Conservation (phyloP, 1,140 invertebrate genomes). For the Drepana arcuata region DNA sequence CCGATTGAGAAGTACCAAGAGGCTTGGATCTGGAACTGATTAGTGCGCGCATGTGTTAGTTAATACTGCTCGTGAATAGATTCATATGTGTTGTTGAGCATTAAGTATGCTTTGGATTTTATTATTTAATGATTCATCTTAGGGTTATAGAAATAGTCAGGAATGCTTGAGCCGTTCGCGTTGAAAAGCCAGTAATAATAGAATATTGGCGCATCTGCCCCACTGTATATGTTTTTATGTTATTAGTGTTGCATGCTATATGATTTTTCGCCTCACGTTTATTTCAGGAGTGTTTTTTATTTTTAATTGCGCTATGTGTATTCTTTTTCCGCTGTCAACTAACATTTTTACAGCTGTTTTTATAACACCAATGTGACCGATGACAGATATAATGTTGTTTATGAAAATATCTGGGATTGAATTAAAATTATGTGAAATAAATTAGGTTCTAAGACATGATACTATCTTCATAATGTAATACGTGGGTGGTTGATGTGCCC, state of each 20-base stretch:
- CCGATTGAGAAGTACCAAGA: conserved; percentile 62
- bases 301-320: conserved; percentile 60
- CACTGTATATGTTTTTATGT: conserved; percentile 67
- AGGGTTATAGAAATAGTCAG: conserved; percentile 69
- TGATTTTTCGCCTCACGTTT: conserved; percentile 57
- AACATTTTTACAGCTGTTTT: conserved; percentile 61
- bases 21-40: conserved; percentile 60
- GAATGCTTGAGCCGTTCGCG: conserved; percentile 64
- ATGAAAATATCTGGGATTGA: conserved; percentile 45
- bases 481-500: conserved; percentile 21
- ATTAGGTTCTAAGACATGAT: conserved; percentile 41
- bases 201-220: conserved; percentile 70
- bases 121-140: conserved; percentile 72
- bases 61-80: conserved; percentile 46
- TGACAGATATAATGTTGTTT: conserved; percentile 66
- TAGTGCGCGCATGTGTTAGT: conserved; percentile 52
- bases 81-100: conserved; percentile 52
- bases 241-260: conserved; percentile 52
- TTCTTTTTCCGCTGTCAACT: conserved; percentile 53
- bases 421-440: conserved; percentile 48
- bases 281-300: conserved; percentile 66
- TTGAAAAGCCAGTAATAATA: conserved; percentile 71
- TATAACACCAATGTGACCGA: conserved; percentile 49
- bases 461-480: conserved; percentile 28
- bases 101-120: conserved; percentile 71